Evolutionary conservation across 2,797 vertebrate genomes (phyloP).

Genomic region (Poecilia velifera): DNA sequence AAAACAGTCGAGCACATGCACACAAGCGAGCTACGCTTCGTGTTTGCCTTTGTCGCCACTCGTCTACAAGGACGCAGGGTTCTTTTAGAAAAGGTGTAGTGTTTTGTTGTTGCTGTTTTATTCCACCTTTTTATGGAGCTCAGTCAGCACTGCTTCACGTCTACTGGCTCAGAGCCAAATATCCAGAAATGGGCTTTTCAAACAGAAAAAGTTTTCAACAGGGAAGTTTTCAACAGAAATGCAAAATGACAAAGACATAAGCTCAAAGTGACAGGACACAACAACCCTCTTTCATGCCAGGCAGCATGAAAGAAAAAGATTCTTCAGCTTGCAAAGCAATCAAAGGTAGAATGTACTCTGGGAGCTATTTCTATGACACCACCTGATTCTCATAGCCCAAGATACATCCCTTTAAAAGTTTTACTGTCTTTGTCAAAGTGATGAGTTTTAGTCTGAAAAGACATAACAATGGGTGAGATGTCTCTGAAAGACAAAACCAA

Average conservation of each 20-base stretch:
- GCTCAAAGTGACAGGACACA: slow-evolving; percentile 22
- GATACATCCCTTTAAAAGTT: not conserved
- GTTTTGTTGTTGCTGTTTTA: not conserved
- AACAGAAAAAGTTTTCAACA: slow-evolving; percentile 29
- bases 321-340: slow-evolving; percentile 2
- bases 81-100: slow-evolving; percentile 29
- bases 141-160: slow-evolving; percentile 19
- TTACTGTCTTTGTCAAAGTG: slow-evolving; percentile 5
- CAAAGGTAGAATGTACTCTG: slow-evolving; percentile 16
- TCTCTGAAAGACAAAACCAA: not conserved
- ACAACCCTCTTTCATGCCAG: slow-evolving; percentile 18
- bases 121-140: slow-evolving; percentile 25
- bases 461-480: not conserved
- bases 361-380: slow-evolving; percentile 1
- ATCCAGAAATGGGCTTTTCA: slow-evolving; percentile 21
- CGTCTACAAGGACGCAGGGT: slow-evolving; percentile 51
- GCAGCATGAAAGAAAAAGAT: slow-evolving; percentile 3
- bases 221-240: slow-evolving; percentile 41
- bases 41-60: slow-evolving; percentile 31
- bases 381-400: not conserved
- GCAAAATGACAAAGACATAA: slow-evolving; percentile 33
- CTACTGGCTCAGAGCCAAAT: slow-evolving; percentile 20
- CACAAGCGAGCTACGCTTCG: slow-evolving; percentile 6
- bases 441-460: not conserved
- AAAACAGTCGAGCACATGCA: slow-evolving; percentile 13